Evolutionary conservation across 1,140 invertebrate species (phyloP).

Genomic region (Pogonomyrmex californicus): DNA sequence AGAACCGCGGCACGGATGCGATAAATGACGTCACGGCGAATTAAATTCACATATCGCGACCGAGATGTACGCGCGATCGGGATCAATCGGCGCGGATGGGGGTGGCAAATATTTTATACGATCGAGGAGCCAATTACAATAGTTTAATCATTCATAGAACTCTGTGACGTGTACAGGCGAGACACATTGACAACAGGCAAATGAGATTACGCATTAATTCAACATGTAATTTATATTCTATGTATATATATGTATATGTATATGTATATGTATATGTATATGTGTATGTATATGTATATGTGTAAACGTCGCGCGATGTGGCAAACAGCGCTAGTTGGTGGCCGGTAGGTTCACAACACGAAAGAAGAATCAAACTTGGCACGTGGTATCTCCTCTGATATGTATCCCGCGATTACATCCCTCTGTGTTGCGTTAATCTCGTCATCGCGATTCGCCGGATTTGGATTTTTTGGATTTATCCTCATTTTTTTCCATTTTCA

Average conservation of each 20-base stretch:
- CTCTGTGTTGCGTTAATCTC: neutral
- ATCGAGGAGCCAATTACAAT: conserved; percentile 25
- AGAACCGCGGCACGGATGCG: neutral
- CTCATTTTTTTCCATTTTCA: neutral
- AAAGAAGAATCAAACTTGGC: conserved; percentile 15
- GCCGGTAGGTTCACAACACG: neutral
- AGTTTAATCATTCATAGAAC: conserved; percentile 52
- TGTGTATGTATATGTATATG: neutral
- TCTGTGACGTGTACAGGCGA: conserved; percentile 33
- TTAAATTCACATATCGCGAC: neutral
- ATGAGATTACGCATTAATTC: conserved; percentile 48
- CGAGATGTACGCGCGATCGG: neutral
- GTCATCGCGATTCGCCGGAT: neutral
- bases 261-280: neutral
- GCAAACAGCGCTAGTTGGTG: neutral
- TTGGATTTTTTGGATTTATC: neutral
- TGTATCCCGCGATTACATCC: conserved; percentile 26
- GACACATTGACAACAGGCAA: conserved; percentile 38
- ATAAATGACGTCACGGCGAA: neutral
- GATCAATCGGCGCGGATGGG: neutral
- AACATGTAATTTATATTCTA: neutral
- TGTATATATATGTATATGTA: neutral
- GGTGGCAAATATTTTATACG: neutral
- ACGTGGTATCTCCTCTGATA: conserved; percentile 42
- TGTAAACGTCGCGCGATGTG: neutral